These are phyloP conservation scores for Zaprionus lachaisei DNA, from an alignment of 1,140 invertebrate genomes.

Conservation along the genomic window DNA sequence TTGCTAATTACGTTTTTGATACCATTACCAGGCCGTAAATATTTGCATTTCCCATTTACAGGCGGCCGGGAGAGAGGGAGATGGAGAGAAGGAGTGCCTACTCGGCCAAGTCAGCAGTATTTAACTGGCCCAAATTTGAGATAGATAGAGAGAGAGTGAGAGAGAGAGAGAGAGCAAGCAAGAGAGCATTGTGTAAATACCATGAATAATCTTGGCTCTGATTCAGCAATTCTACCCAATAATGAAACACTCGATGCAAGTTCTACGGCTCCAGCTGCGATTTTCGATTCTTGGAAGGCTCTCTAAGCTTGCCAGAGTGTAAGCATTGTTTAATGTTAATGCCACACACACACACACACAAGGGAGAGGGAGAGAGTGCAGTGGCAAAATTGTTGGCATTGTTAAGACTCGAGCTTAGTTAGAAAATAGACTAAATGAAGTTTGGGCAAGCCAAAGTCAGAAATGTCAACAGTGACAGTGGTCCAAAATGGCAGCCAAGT, in stretches of 20 bases:
- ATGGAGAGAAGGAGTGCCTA: neutral
- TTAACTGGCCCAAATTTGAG: conserved; percentile 9
- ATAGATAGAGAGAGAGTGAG: neutral
- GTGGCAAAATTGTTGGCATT: conserved; percentile 14
- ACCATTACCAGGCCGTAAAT: conserved; percentile 28
- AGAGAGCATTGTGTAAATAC: conserved; percentile 18
- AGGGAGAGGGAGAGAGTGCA: neutral
- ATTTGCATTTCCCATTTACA: conserved; percentile 27
- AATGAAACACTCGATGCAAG: conserved; percentile 7
- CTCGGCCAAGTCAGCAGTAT: conserved; percentile 21
- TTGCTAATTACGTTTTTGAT: conserved; percentile 55
- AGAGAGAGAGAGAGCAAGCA: neutral
- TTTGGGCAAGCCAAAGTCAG: neutral
- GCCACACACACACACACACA: neutral
- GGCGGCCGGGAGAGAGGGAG: neutral
- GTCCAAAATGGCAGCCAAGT: neutral
- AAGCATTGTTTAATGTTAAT: conserved; percentile 16
- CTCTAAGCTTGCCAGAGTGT: neutral
- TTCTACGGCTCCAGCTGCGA: neutral
- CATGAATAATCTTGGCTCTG: conserved; percentile 7
- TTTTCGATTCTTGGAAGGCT: conserved; percentile 2
- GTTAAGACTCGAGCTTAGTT: conserved; percentile 20
- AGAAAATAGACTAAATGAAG: conserved; percentile 1
- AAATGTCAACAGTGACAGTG: neutral
- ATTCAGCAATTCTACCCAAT: conserved; percentile 9